A percentile compares a stretch with the other conserved stretches of the same genome.
These are phyloP conservation scores for Pecten maximus DNA, from an alignment of 2,888 invertebrate genomes.

Conservation along the genomic window DNA sequence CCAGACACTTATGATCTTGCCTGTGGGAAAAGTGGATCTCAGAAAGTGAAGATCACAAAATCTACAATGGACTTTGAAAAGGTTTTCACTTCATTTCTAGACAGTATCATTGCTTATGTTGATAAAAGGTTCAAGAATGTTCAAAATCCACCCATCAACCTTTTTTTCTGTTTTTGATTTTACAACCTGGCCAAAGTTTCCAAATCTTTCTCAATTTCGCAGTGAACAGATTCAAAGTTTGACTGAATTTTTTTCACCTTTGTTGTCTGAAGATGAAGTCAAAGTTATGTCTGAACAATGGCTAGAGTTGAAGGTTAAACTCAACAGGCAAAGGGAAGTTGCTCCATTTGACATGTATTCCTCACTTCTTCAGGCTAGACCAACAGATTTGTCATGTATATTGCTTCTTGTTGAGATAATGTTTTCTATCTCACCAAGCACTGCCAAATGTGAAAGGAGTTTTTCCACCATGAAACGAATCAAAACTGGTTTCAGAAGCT, in stretches of 20 bases:
- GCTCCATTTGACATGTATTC: background rate
- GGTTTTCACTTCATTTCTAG: too few species aligned
- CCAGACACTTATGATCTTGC: too few species aligned
- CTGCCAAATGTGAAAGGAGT: conserved; percentile 34
- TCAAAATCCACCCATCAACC: too few species aligned
- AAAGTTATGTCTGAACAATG: background rate
- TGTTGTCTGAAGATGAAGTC: background rate
- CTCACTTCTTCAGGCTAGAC: background rate
- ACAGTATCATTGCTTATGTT: too few species aligned
- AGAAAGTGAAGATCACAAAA: too few species aligned
- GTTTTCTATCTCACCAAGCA: background rate
- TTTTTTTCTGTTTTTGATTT: too few species aligned
- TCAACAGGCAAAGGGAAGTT: background rate
- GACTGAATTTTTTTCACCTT: background rate
- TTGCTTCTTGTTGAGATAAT: background rate
- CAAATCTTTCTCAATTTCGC: too few species aligned
- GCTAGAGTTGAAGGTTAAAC: background rate
- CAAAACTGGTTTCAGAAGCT: background rate
- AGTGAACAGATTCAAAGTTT: background rate
- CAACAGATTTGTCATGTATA: too few species aligned
- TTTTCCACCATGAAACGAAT: background rate
- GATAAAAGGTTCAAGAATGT: too few species aligned
- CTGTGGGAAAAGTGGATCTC: too few species aligned
- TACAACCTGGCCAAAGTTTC: too few species aligned
- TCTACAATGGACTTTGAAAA: too few species aligned